These are phyloP conservation scores for Carettochelys insculpta DNA, from an alignment of 2,113 vertebrate genomes.

Conservation along the genomic window DNA sequence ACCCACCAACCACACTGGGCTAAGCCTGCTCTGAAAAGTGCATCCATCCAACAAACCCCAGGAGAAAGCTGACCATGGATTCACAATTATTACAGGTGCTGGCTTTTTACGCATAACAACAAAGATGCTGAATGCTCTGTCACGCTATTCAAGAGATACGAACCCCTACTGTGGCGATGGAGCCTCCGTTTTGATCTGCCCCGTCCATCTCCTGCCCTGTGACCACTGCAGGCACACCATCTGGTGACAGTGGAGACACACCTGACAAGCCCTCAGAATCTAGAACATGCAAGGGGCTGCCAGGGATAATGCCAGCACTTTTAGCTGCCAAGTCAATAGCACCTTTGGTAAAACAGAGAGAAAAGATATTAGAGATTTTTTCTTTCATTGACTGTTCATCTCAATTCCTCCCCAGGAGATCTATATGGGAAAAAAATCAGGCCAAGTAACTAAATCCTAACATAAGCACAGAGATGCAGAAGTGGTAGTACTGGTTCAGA, in stretches of 20 bases:
- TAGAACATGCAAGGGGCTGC: constrained; percentile 82
- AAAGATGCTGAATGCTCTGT: neutral
- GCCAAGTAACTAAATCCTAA: neutral
- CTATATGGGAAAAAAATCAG: neutral
- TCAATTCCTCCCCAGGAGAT: neutral
- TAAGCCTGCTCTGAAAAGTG: neutral
- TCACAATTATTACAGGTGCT: neutral
- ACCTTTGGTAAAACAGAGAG: constrained; percentile 74
- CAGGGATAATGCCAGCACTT: constrained; percentile 95
- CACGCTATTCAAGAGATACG: constrained; percentile 30
- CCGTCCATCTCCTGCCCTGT: constrained; percentile 62
- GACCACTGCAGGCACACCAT: constrained; percentile 51
- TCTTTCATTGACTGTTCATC: neutral
- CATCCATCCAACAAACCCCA: neutral
- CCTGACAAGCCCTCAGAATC: constrained; percentile 76
- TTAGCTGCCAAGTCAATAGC: constrained; percentile 95
- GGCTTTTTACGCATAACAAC: neutral
- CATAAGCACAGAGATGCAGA: neutral
- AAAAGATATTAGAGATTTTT: neutral
- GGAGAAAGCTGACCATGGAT: neutral
- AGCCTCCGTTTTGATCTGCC: constrained; percentile 75
- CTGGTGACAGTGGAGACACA: constrained; percentile 74
- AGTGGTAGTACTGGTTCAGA: neutral
- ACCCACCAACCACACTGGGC: neutral
- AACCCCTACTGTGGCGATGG: constrained; percentile 61